These are phyloP conservation scores for Vidua macroura DNA, from an alignment of 2,113 vertebrate genomes.

Conservation along the genomic window DNA sequence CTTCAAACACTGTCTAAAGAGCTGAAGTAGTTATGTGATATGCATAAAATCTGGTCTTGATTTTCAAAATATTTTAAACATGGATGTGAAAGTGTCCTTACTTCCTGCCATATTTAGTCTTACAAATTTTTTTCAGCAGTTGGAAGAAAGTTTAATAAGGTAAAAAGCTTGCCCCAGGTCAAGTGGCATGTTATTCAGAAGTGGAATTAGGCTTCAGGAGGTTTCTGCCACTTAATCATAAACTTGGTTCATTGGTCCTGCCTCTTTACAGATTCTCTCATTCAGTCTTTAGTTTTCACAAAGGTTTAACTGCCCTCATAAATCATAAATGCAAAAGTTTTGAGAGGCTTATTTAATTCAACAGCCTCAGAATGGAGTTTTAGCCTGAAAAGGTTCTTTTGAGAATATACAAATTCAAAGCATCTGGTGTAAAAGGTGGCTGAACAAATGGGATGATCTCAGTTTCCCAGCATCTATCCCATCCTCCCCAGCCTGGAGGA, in stretches of 20 bases:
- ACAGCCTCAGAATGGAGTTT: not conserved
- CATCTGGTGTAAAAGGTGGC: not conserved
- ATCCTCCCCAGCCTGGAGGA: not conserved
- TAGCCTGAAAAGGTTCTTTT: not conserved
- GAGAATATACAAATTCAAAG: not conserved
- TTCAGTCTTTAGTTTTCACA: not conserved
- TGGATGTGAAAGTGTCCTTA: not conserved
- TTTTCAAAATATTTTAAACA: slow-evolving; percentile 7
- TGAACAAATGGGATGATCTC: not conserved
- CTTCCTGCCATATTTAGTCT: not conserved
- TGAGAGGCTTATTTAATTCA: not conserved
- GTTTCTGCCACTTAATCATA: not conserved
- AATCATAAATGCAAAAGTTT: not conserved
- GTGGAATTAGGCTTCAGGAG: slow-evolving; percentile 1
- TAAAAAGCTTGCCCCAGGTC: not conserved
- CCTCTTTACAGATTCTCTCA: slow-evolving; percentile 1
- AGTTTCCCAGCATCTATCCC: not conserved
- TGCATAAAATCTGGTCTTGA: not conserved
- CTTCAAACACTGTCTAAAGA: not conserved
- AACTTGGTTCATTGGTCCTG: not conserved
- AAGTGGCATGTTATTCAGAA: not conserved
- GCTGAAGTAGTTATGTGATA: not conserved
- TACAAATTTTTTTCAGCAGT: not conserved
- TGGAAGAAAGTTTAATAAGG: not conserved
- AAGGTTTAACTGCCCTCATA: not conserved